Evolutionary conservation across 2,113 vertebrate genomes (phyloP).

Genomic region (Centropristis striata): DNA sequence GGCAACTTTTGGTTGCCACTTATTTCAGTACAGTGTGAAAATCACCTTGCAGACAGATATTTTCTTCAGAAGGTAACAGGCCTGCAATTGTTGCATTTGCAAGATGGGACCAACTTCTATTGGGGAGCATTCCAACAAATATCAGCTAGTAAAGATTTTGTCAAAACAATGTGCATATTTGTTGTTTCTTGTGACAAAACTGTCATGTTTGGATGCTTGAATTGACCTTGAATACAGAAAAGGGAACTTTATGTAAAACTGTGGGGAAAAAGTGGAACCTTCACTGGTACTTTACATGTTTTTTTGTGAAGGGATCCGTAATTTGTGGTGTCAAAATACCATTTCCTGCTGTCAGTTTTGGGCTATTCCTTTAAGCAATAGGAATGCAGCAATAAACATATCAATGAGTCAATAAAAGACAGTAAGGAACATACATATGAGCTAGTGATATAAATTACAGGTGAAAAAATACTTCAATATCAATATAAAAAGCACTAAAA

Average conservation of each 20-base stretch:
- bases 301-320: background rate
- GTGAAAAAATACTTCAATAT: too few relatives aligned
- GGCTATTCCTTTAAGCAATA: too few relatives aligned
- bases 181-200: background rate
- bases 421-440: background rate
- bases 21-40: slow-evolving; percentile 17
- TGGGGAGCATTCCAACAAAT: background rate
- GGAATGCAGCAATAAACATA: background rate
- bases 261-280: too few relatives aligned
- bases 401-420: background rate
- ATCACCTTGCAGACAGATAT: slow-evolving; percentile 27
- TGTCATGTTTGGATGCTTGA: background rate
- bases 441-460: too few relatives aligned
- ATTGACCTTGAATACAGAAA: background rate
- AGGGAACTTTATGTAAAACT: background rate
- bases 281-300: too few relatives aligned
- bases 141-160: background rate
- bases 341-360: background rate
- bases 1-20: slow-evolving; percentile 22
- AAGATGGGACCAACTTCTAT: background rate
- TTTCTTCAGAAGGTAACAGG: background rate
- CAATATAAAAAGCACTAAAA: too few relatives aligned
- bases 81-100: background rate
- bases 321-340: background rate
- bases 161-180: background rate